Evolutionary conservation across 2,797 vertebrate species (phyloP).

Genomic region (Parambassis ranga): DNA sequence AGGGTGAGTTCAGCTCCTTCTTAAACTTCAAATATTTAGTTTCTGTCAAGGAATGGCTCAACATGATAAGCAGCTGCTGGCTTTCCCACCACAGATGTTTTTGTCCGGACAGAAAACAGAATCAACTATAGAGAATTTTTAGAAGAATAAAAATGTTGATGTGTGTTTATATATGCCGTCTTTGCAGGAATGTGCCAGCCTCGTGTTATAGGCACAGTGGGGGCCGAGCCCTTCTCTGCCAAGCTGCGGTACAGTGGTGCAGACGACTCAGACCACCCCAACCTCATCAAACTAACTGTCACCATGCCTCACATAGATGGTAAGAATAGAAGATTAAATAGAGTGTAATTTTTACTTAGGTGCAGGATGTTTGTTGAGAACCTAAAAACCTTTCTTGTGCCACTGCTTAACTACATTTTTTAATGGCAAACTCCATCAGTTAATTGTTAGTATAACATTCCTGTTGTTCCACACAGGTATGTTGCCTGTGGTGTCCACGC

Average conservation of each 20-base stretch:
- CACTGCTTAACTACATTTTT: conserved; percentile 11
- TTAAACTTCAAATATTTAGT: neutral
- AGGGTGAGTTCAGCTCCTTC: conserved; percentile 80
- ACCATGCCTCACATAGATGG: conserved; percentile 96
- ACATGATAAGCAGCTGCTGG: conserved; percentile 1
- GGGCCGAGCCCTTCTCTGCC: conserved; percentile 95
- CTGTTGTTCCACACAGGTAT: conserved; percentile 81
- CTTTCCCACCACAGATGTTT: neutral
- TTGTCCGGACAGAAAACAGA: conserved; percentile 21
- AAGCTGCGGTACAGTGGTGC: conserved; percentile 90
- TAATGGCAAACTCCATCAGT: neutral
- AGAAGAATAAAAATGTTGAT: conserved; percentile 25
- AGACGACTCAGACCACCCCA: conserved; percentile 86
- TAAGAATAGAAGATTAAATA: conserved; percentile 48
- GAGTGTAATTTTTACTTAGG: conserved; percentile 37
- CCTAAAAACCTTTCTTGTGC: neutral
- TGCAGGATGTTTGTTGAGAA: neutral
- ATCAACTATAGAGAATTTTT: conserved; percentile 10
- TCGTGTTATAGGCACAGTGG: conserved; percentile 86
- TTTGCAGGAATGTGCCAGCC: conserved; percentile 93
- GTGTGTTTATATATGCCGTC: conserved; percentile 12
- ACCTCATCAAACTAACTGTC: conserved; percentile 92
- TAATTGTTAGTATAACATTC: conserved; percentile 55
- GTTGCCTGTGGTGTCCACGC: conserved; percentile 92
- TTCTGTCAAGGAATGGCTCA: conserved; percentile 9